Evolutionary conservation across 2,113 vertebrate genomes (phyloP), one percentile per base, ranked within the genome.

Genomic region (Amia ocellicauda): DNA sequence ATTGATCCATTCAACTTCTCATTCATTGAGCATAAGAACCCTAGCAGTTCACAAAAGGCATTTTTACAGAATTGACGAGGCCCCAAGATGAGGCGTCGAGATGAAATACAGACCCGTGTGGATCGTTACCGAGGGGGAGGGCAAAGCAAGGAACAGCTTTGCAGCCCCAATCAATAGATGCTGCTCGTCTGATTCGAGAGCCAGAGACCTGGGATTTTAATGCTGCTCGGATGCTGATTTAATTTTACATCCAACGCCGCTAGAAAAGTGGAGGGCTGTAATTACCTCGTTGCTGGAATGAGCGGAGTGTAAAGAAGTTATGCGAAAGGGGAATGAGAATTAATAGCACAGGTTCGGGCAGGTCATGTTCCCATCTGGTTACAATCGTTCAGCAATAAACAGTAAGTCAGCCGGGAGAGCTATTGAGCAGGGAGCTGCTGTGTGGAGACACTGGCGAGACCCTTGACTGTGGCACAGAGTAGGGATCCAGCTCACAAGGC

Each of bases 211-310:
- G 20, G 26, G 54, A 50, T 65, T 65, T 65, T 22, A 65, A 50
- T 65, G 17, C 22, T 36, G 26, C 53, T 57, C 10, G 29, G 63
- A 49, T 45, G 26, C 42, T 50, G 54, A 58, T 58, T 47, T 16
- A 47, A 47, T 17, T 65, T 49, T 40, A 49, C n/a, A 27, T 3
- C 28, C 41, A 50, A 31, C 58, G 26, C 28, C 42, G 27, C 40
- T 45, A 57, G 55, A 23, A 36, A 56, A 47, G 36, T 9, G 52
- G 23, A 26, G 40, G 11, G 14, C 13, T 57, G 62, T 64, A 57
- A 64, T 64, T 64, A 47, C 36, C 43, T n/a, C 43, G 9, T 65
- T 58, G 55, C 36, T 23, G 20, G 41, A 57, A 24, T n/a, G 14
- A 28, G 19, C 28, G 29, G 41, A 19, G 42, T 58, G 42, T 47